Conservation (phyloP, 2,797 vertebrate species). For the Thunnus albacares region DNA sequence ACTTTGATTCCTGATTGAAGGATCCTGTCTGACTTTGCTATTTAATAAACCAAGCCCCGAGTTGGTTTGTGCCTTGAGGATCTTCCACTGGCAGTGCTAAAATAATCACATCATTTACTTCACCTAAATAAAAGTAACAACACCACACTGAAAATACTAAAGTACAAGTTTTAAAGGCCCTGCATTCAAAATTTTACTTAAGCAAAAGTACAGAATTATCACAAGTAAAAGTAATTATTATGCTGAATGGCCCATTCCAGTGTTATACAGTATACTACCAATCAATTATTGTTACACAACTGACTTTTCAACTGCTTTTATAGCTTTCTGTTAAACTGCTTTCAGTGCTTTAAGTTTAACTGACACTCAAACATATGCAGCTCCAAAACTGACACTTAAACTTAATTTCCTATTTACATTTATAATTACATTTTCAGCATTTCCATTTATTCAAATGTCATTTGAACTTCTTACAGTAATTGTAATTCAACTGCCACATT, state of each 20-base stretch:
- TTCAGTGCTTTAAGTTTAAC: not conserved
- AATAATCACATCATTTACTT: not conserved
- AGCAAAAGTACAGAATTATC: not conserved
- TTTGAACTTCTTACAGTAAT: not conserved
- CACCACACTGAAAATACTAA: not conserved
- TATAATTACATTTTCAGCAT: not conserved
- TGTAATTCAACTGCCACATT: too few species aligned
- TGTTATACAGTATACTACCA: not conserved
- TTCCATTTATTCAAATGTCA: not conserved
- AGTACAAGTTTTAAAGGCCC: not conserved
- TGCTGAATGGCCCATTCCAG: not conserved
- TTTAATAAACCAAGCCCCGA: conserved; percentile 94
- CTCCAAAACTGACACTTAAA: not conserved
- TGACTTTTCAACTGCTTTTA: not conserved
- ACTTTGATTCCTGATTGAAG: conserved; percentile 90
- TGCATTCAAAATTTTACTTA: not conserved
- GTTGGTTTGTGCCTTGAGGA: conserved; percentile 62
- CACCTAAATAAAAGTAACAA: not conserved
- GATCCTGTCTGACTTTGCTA: conserved; percentile 93
- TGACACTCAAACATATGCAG: not conserved
- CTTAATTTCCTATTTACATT: not conserved
- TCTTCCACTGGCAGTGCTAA: conserved; percentile 28
- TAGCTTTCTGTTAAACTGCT: not conserved
- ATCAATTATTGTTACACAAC: not conserved
- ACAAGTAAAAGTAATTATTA: not conserved